Base-by-base conservation (phyloP, 2,888 invertebrate genomes). In the Aethes cnicana region DNA sequence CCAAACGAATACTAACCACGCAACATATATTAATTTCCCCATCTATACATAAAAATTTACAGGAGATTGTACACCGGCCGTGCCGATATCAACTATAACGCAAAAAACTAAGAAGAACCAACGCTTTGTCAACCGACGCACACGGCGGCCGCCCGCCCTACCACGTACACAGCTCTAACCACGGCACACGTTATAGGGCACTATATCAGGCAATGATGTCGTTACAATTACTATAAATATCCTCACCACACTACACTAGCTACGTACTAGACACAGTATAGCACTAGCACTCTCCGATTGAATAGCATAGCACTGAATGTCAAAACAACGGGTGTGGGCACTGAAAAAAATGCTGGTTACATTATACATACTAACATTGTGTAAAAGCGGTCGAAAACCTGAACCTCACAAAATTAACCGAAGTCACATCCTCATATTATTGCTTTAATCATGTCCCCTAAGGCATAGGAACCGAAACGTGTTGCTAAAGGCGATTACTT, bases 21-120 rank as follows among this genome's bases (percentile, higher is more conserved):
- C 81, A 86, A 87, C 84, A 85, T 86, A 86, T 86, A 86, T 85
- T 84, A 85, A 85, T 83, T 83, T 83, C 78, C 86, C 86, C 84
- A 74, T 82, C 84, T 88, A 81, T 86, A 86, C 84, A 86, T 84
- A 84, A 81, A 81, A 72, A 81, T 85, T 83, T 88, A 88, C 87
- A 87, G 79, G 81, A 82, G 82, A 84, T 82, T 84, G 81, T 84
- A 82, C 77, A 84, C 71, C 82, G 82, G 81, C 64, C 56, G 66
- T 50, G 69, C 79, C 78, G 80, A 68, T 66, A 55, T 28, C 35
- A 49, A 60, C 36, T 60, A 61, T 66, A 71, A 72, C 74, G 80
- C 75, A 73, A 79, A 77, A 71, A 71, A 68, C 69, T 71, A 56
- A 68, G 66, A 63, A 70, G 75, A 74, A 66, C 64, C 62, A 62